phyloP scores from a whole-genome alignment of 2,888 invertebrate species.

The Drosophila suboccidentalis region DNA sequence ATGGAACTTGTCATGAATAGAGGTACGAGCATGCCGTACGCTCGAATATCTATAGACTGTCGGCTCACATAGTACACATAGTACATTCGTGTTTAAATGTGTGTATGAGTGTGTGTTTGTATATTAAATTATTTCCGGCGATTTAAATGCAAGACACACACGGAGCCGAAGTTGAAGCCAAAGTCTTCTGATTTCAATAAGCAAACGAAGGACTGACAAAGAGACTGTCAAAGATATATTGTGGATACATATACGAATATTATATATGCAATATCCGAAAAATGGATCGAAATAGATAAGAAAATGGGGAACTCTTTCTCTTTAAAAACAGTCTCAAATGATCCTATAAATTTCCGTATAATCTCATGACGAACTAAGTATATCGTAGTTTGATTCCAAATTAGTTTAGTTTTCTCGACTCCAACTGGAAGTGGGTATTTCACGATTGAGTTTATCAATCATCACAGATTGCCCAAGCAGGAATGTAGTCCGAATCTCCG shows the following conservation, averaged over 20 bases:
- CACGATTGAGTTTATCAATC: conserved; percentile 12
- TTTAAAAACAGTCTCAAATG: neutral
- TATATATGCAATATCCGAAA: neutral
- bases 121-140: conserved; percentile 77
- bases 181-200: conserved; percentile 55
- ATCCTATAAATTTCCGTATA: neutral
- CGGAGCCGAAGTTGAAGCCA: conserved; percentile 55
- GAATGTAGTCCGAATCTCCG: conserved; percentile 11
- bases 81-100: neutral
- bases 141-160: conserved; percentile 80
- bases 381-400: neutral
- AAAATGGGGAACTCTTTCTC: neutral
- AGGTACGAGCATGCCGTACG: conserved; percentile 33
- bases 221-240: conserved; percentile 5
- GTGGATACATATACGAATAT: neutral
- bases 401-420: neutral
- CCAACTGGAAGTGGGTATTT: conserved; percentile 6
- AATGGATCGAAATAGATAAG: neutral
- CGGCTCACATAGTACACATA: conserved; percentile 23
- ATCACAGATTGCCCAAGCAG: conserved; percentile 14
- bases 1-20: conserved; percentile 71
- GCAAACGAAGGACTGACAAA: conserved; percentile 39
- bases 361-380: neutral
- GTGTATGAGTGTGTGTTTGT: conserved; percentile 41
- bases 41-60: conserved; percentile 32